Base-by-base conservation (phyloP, 2,113 vertebrate species). In the Chaetorhynchus papuensis region DNA sequence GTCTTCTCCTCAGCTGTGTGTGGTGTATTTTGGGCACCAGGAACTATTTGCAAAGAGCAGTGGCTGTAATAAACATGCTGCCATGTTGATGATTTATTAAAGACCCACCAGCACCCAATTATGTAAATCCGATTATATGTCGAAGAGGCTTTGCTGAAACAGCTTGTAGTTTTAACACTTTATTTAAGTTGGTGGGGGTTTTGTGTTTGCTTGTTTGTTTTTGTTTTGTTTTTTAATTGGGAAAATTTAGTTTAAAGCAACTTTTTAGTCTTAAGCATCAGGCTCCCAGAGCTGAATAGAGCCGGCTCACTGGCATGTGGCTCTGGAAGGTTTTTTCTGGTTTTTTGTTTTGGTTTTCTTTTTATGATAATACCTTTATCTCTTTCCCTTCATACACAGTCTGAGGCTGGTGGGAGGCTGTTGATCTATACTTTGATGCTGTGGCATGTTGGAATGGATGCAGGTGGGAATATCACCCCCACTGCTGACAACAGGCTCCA, bases 71-170 rank as follows among this genome's bases (percentile, higher is more conserved):
- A 95, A 97, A 97, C 81, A 83, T 10, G 2, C 92, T 96, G 95
- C 97, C 94, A 95, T 7, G 15, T 88, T 71, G 94, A 95, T 97
- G 97, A 96, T 97, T 97, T 97, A 97, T 91, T 97, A 95, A 97
- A 97, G 97, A 96, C 95, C 95, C 82, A 95, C 97, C 95, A 94
- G 94, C 88, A 92, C 96, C 97, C 97, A 97, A 97, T 97, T 98
- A 98, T 97, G 97, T 95, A 98, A 98, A 98, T 98, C 97, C 52
- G 52, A 98, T 98, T 98, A 98, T 98, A 97, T 97, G 96, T 98
- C 54, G 94, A 97, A 96, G 94, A 97, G 97, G 97, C 96, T 98
- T 98, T 97, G 95, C 96, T 97, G 93, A 89, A 98, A 97, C 94
- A 98, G 97, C 97, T 97, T 97, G 96, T 94, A 94, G 92, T 97